phyloP scores from a whole-genome alignment of 2,797 vertebrate species.

The Petrocephalus schoutedeni region DNA sequence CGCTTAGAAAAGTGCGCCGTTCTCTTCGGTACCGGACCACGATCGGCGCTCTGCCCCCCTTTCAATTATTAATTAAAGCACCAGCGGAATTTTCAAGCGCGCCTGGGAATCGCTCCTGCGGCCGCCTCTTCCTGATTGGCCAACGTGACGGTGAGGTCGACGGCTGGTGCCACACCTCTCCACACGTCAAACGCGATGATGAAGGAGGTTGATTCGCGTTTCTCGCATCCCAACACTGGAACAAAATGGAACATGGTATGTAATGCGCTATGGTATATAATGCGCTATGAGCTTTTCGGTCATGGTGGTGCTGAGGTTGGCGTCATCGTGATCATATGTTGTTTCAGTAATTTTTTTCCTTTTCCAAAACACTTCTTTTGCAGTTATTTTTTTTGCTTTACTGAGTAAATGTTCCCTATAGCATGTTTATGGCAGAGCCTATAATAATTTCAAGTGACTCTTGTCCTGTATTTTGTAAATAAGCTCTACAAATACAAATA shows the following conservation, averaged over 20 bases:
- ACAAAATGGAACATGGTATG: background rate
- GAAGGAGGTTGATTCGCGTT: background rate
- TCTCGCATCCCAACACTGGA: background rate
- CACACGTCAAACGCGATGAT: conserved; percentile 1
- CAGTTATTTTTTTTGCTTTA: background rate
- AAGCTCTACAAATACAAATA: background rate
- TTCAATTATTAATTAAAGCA: conserved; percentile 20
- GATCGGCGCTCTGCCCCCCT: background rate
- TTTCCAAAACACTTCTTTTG: background rate
- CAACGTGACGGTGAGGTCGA: conserved; percentile 15
- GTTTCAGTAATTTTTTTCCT: background rate
- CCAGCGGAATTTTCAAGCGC: conserved; percentile 27
- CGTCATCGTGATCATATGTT: background rate
- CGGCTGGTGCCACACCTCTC: conserved; percentile 20
- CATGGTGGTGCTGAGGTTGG: no score
- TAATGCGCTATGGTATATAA: background rate
- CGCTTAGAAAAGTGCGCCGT: background rate
- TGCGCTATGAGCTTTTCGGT: background rate
- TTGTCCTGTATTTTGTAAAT: background rate
- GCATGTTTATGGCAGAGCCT: background rate
- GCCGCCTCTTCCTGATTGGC: conserved; percentile 21
- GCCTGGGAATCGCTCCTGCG: conserved; percentile 5
- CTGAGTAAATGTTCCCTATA: background rate
- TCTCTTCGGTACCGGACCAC: background rate
- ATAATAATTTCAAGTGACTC: background rate